Evolutionary conservation across 2,797 vertebrate genomes (phyloP).

Genomic region (Gambelia wislizenii): DNA sequence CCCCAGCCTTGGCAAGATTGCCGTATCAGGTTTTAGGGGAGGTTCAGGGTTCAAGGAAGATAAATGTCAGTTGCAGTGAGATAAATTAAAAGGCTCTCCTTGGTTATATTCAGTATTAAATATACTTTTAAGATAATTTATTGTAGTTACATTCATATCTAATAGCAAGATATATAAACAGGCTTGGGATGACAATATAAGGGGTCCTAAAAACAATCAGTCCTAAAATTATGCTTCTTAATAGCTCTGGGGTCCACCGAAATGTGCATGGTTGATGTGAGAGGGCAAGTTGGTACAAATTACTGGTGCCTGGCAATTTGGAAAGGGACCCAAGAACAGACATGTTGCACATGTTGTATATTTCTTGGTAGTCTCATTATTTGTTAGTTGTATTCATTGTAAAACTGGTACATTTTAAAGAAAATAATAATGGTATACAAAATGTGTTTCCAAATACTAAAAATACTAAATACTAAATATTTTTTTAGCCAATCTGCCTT

Average conservation of each 20-base stretch:
- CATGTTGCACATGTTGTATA: too few relatives aligned
- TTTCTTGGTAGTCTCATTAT: too few relatives aligned
- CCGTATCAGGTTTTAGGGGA: background rate
- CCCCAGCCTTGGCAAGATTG: background rate
- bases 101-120: background rate
- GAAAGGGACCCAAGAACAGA: too few relatives aligned
- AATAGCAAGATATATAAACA: background rate
- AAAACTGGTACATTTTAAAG: too few relatives aligned
- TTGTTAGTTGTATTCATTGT: too few relatives aligned
- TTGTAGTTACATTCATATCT: background rate
- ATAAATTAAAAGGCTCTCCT: background rate
- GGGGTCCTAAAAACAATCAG: background rate
- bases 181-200: background rate
- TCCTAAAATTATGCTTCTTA: background rate
- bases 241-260: background rate
- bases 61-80: background rate
- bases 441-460: too few relatives aligned
- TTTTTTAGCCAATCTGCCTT: too few relatives aligned
- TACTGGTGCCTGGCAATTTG: too few relatives aligned
- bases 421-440: too few relatives aligned
- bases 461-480: too few relatives aligned
- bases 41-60: background rate
- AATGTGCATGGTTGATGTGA: background rate
- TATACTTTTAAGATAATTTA: background rate
- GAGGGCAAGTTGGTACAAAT: too few relatives aligned